Conservation (phyloP, 1,140 invertebrate genomes). For the Maniola jurtina region DNA sequence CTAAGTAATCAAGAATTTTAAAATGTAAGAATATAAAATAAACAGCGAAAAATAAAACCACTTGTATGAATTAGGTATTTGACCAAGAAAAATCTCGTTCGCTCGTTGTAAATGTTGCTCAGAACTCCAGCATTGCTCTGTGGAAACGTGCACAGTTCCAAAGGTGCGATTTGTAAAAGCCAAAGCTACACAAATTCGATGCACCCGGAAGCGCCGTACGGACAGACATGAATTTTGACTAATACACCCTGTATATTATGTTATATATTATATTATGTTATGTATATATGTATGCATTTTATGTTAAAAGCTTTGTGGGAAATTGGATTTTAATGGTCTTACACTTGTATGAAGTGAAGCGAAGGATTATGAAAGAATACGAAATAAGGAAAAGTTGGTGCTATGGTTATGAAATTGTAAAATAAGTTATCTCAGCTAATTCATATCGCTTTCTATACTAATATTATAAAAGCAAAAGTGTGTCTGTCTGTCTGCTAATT, state of each 20-base stretch:
- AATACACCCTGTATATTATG: constrained; percentile 26
- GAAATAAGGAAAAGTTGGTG: no score
- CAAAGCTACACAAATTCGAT: constrained; percentile 34
- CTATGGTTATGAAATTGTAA: no score
- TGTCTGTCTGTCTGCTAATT: no score
- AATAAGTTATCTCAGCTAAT: no score
- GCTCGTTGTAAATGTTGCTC: background rate
- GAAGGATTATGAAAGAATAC: background rate
- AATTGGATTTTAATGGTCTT: constrained; percentile 5
- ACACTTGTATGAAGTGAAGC: constrained; percentile 5
- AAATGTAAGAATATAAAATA: background rate
- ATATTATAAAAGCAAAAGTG: no score
- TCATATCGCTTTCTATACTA: no score
- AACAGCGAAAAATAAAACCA: background rate
- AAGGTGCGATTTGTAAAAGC: constrained; percentile 47
- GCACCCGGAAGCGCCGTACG: constrained; percentile 25
- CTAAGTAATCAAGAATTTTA: no score
- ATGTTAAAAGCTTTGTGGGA: constrained; percentile 18
- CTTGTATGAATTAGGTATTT: no score
- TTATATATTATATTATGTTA: no score
- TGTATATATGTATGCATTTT: no score
- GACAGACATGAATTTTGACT: constrained; percentile 29
- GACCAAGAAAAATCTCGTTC: background rate
- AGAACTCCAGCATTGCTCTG: constrained; percentile 23
- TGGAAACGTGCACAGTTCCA: constrained; percentile 35